Evolutionary conservation across 1,140 invertebrate genomes (phyloP), one percentile per base, ranked within the genome.

Genomic region (Pararge aegeria): DNA sequence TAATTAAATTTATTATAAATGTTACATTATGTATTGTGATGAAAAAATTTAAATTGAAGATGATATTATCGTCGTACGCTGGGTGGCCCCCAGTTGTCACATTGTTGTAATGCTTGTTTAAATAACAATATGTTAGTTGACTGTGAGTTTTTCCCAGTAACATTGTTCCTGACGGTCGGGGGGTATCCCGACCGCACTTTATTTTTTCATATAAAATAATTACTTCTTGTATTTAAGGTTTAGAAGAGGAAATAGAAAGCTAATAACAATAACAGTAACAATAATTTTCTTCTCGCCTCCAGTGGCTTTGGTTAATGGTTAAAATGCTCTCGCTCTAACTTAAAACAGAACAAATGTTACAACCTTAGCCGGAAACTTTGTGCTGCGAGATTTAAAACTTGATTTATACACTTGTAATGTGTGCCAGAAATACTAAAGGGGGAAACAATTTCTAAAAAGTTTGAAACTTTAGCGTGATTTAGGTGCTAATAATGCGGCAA

Each of bases 371-470:
- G 61, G 50, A 24, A 55, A 55, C 42, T 54, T 61, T 37, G 50
- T 48, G 53, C 63, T 55, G 15, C 51, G 50, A 64, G 57, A 68
- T 61, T 68, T 68, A 58, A 56, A 64, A 60, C 52, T 46, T 63
- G 61, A 64, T 68, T 64, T 64, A 68, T 64, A 53, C 15, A 55
- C 61, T 68, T 64, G 57, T 68, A 61, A 64, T 64, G 66, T 68
- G 53, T 61, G 58, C 59, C 64, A 66, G 55, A 50, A 56, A 60
- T 19, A 5, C 15, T 37, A 61, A 54, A 16, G 24, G 44, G 5
- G 18, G 24, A 59, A 59, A 59, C 44, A 54, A 61, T 16, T 54
- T 54, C 42, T 54, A 49, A 61, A 46, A 61, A 61, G 29, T 52
- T 24, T 20, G 20, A 57, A 13, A 50, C 15, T 48, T 56, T 37